Percentiles rank a stretch among this genome's conserved stretches.
These are phyloP conservation scores for Melolontha melolontha DNA, from an alignment of 2,888 invertebrate genomes.

Conservation along the genomic window DNA sequence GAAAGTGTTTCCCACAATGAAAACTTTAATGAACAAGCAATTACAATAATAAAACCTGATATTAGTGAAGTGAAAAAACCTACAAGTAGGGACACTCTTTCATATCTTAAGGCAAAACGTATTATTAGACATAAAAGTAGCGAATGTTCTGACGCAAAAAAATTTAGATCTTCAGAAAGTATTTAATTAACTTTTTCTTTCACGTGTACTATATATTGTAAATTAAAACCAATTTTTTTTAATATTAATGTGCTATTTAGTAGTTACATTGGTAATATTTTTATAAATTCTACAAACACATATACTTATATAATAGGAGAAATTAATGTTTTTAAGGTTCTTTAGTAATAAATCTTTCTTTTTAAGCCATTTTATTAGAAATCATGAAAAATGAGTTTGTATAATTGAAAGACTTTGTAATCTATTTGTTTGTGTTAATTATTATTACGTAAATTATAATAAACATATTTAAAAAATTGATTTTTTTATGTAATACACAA, in stretches of 20 bases:
- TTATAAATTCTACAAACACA: constrained; percentile 6
- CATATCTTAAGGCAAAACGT: constrained; percentile 63
- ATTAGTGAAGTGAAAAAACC: constrained; percentile 58
- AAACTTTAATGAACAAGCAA: constrained; percentile 50
- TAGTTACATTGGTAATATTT: constrained; percentile 13
- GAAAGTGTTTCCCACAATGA: constrained; percentile 49
- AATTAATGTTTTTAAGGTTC: too few species aligned
- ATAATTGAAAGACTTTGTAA: constrained; percentile 23
- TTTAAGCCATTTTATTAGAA: background rate
- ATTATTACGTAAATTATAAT: constrained; percentile 29
- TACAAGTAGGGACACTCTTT: constrained; percentile 60
- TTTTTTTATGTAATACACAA: too few species aligned
- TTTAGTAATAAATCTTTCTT: too few species aligned
- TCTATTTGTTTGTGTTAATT: constrained; percentile 29
- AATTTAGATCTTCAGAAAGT: constrained; percentile 47
- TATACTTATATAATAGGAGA: too few species aligned
- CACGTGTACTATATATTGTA: constrained; percentile 22
- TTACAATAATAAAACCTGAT: constrained; percentile 55
- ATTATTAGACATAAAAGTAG: constrained; percentile 60
- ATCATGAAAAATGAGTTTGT: background rate
- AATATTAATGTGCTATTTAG: constrained; percentile 9
- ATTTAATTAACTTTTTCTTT: constrained; percentile 26
- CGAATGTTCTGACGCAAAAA: constrained; percentile 55
- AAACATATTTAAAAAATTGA: constrained; percentile 2
- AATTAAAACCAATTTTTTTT: constrained; percentile 32